Conservation (phyloP, 1,140 invertebrate genomes). For the Camponotus vicinus region DNA sequence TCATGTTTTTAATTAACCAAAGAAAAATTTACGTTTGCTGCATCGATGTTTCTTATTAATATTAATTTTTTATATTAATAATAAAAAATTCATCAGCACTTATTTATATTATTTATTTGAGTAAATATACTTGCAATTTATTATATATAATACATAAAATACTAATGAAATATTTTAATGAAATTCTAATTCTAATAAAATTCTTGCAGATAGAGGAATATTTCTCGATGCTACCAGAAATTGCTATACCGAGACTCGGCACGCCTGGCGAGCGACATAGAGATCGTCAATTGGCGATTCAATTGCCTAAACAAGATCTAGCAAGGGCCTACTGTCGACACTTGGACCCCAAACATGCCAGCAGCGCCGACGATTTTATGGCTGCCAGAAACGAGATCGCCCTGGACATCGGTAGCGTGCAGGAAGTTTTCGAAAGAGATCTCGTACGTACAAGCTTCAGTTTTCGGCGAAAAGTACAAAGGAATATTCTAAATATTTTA, state of each 20-base stretch:
- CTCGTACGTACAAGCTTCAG: constrained; percentile 82
- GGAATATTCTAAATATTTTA: not conserved
- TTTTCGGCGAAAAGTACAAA: not conserved
- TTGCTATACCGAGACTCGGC: constrained; percentile 92
- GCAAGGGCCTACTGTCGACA: constrained; percentile 95
- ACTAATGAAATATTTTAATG: not conserved
- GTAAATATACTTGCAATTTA: not conserved
- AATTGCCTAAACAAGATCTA: constrained; percentile 98
- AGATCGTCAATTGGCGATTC: constrained; percentile 93
- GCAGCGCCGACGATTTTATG: constrained; percentile 94
- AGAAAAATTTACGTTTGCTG: not conserved
- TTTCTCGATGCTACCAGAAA: constrained; percentile 91
- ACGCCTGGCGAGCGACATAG: constrained; percentile 92
- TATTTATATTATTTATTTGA: not conserved
- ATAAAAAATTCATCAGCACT: not conserved
- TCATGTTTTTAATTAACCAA: not conserved
- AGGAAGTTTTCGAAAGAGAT: constrained; percentile 85
- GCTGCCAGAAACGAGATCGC: constrained; percentile 97
- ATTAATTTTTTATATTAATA: not conserved
- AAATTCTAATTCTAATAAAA: too few species aligned
- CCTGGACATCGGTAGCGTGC: constrained; percentile 95
- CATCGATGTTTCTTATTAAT: not conserved
- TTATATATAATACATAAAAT: not conserved
- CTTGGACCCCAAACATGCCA: constrained; percentile 91
- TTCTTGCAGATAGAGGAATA: constrained; percentile 87